Base-by-base conservation (phyloP, 2,888 invertebrate genomes). In the Boloria euphrosyne region DNA sequence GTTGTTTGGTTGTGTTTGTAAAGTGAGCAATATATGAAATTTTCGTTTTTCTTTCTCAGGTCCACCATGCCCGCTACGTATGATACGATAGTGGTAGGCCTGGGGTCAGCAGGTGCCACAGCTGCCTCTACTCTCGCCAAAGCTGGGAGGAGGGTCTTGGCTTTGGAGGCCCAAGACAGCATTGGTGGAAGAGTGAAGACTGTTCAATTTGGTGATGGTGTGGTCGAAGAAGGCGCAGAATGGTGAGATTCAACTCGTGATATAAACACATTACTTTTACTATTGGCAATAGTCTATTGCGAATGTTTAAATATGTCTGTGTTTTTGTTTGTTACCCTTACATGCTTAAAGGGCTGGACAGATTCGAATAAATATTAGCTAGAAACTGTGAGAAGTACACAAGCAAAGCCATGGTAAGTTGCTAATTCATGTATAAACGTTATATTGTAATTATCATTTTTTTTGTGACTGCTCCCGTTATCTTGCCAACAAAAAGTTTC, bases 211-310 rank as follows among this genome's bases (percentile, higher is more conserved):
- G 88, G 84, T 0, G 82, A 83, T n/a, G 89, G 88, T 0, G 69
- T 87, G 0, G 81, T 90, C 0, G 90, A 90, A 44, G 65, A 89
- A 0, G 90, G 90, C 0, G 90, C 88, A 0, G 90, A 90, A 69
- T 90, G 90, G 90, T 90, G 14, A 80, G 80, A 43, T 17, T n/a
- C 2, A 2, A 38, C 31, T 38, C 10, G 10, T 47, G 47, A n/a
- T 14, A 47, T n/a, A n/a, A 47, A 13, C 46, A 46, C 13, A n/a
- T 6, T n/a, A 14, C 6, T 47, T 47, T n/a, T 47, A 47, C 2
- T n/a, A n/a, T n/a, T n/a, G n/a, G n/a, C n/a, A n/a, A n/a, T n/a
- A n/a, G n/a, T n/a, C n/a, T n/a, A n/a, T 13, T 47, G 47, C 14
- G 14, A 47, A 47, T 13, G n/a, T n/a, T 47, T 14, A 22, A 22